These are phyloP conservation scores for Psilopsiagon aymara DNA, from an alignment of 2,113 vertebrate species.

Conservation along the genomic window DNA sequence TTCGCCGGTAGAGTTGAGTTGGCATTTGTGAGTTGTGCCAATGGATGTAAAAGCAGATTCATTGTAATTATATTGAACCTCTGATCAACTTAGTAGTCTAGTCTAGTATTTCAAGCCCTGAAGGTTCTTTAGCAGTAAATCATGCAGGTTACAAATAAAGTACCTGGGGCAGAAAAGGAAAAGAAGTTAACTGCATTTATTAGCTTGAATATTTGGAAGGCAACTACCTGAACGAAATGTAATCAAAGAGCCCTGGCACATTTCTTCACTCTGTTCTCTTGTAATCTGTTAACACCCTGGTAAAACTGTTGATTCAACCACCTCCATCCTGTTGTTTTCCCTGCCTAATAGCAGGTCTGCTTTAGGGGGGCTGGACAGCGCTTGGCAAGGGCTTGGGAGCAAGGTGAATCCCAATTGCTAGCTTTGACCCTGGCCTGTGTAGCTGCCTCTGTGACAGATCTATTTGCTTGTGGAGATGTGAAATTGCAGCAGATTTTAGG, in stretches of 20 bases:
- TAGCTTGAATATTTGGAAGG: background rate
- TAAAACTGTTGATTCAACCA: background rate
- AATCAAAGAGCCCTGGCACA: background rate
- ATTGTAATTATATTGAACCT: background rate
- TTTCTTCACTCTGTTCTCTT: background rate
- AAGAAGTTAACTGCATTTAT: background rate
- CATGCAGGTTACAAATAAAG: background rate
- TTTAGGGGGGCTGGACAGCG: background rate
- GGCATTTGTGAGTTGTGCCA: slow-evolving; percentile 7
- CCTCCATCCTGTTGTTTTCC: background rate
- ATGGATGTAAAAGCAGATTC: slow-evolving; percentile 9
- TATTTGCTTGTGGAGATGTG: slow-evolving; percentile 22
- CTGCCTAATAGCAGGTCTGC: background rate
- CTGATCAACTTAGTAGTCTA: slow-evolving; percentile 23
- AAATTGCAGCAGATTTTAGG: background rate
- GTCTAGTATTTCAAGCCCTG: background rate
- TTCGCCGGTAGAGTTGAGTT: slow-evolving; percentile 6
- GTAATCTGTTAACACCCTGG: background rate
- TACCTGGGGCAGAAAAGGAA: background rate
- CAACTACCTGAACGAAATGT: background rate
- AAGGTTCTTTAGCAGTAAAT: slow-evolving; percentile 24
- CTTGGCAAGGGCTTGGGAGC: background rate
- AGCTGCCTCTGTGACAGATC: background rate
- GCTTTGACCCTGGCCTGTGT: background rate
- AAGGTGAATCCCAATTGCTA: background rate